Conservation (phyloP, 2,797 vertebrate genomes). For the Catharus ustulatus region DNA sequence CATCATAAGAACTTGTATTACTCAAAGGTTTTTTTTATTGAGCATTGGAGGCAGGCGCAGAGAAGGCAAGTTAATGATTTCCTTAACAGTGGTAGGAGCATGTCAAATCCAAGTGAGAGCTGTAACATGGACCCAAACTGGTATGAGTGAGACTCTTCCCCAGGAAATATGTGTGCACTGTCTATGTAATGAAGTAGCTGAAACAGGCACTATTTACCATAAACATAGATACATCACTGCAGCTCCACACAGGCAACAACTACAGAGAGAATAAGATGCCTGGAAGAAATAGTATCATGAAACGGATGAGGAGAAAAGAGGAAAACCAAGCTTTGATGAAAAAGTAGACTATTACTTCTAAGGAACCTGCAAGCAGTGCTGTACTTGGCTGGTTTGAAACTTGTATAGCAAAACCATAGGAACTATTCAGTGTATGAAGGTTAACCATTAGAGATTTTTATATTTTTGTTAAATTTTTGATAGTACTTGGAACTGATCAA, state of each 20-base stretch:
- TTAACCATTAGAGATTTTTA: not conserved
- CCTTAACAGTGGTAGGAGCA: not conserved
- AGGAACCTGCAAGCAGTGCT: not conserved
- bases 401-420: not conserved
- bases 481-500: not conserved
- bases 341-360: not conserved
- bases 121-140: not conserved
- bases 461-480: not conserved
- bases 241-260: not conserved
- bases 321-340: not conserved
- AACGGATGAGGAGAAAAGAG: not conserved
- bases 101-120: fast-evolving
- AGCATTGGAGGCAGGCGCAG: not conserved
- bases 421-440: not conserved
- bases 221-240: not conserved
- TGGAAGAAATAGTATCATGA: not conserved
- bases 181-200: not conserved
- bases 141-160: not conserved
- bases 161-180: fast-evolving
- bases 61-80: not conserved
- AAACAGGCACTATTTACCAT: not conserved
- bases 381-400: not conserved
- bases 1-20: not conserved
- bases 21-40: not conserved
- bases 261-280: fast-evolving